These are phyloP conservation scores for Drosophila parvula DNA, from an alignment of 1,140 invertebrate genomes.

Conservation along the genomic window DNA sequence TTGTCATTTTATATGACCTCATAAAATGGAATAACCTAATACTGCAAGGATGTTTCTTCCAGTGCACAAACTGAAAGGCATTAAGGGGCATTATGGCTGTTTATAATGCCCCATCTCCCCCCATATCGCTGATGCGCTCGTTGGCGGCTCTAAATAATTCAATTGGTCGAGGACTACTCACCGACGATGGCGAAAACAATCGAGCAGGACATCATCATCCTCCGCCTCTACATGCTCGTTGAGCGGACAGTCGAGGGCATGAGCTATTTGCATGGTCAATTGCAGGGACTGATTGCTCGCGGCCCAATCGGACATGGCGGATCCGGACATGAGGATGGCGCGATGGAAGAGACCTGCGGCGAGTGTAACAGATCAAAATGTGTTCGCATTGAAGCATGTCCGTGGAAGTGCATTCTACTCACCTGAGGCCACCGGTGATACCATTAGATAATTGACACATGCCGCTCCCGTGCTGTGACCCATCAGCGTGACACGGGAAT, in stretches of 20 bases:
- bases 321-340: conserved; percentile 97
- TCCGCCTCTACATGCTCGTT: conserved; percentile 84
- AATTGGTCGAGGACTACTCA: conserved; percentile 70
- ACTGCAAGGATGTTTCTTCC: not conserved
- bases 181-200: conserved; percentile 87
- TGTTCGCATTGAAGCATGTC: conserved; percentile 37
- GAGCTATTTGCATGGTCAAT: conserved; percentile 92
- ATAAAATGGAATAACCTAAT: not conserved
- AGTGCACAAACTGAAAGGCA: conserved; percentile 26
- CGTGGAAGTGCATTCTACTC: conserved; percentile 12
- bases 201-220: conserved; percentile 85
- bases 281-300: conserved; percentile 91
- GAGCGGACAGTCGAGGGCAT: conserved; percentile 91
- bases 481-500: conserved; percentile 93
- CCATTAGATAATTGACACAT: conserved; percentile 94
- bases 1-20: too few species aligned
- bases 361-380: conserved; percentile 3
- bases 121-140: conserved; percentile 8
- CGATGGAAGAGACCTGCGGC: conserved; percentile 92
- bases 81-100: conserved; percentile 48
- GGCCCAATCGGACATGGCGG: conserved; percentile 95
- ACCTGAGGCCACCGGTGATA: conserved; percentile 92
- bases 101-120: conserved; percentile 50
- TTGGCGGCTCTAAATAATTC: conserved; percentile 65
- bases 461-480: conserved; percentile 97